Conservation (phyloP, 2,113 vertebrate species). For the Tautogolabrus adspersus region DNA sequence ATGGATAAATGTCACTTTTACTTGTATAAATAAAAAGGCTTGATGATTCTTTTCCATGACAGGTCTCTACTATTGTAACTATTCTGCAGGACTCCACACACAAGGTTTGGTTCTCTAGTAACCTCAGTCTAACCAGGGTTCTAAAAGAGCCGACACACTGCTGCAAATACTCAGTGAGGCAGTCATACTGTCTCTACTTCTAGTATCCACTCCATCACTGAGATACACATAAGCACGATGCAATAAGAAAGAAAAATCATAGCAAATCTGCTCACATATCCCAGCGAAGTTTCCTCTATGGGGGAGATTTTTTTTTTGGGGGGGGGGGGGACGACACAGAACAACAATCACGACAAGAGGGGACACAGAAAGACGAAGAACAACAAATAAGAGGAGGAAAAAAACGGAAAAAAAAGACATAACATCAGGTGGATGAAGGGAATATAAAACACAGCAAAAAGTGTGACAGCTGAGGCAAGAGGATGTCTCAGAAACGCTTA, state of each 20-base stretch:
- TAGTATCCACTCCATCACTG: slow-evolving; percentile 52
- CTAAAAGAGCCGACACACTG: slow-evolving; percentile 27
- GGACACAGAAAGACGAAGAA: slow-evolving; percentile 74
- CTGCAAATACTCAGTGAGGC: slow-evolving; percentile 47
- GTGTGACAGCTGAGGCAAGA: slow-evolving; percentile 70
- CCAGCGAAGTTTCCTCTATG: slow-evolving; percentile 99
- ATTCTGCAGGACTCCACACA: slow-evolving; percentile 19
- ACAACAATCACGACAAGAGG: slow-evolving; percentile 69
- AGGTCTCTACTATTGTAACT: slow-evolving; percentile 46
- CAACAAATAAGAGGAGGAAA: slow-evolving; percentile 73
- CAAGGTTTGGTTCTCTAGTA: slow-evolving; percentile 20
- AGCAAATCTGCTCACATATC: slow-evolving; percentile 95
- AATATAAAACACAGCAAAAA: slow-evolving; percentile 64
- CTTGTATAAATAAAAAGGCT: slow-evolving; percentile 8
- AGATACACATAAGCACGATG: slow-evolving; percentile 71
- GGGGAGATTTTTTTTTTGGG: slow-evolving; percentile 77
- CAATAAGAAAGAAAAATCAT: slow-evolving; percentile 77
- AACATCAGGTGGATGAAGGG: slow-evolving; percentile 74
- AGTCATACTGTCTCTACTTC: slow-evolving; percentile 31
- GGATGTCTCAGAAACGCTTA: slow-evolving; percentile 16
- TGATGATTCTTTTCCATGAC: slow-evolving; percentile 40
- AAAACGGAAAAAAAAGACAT: slow-evolving; percentile 73
- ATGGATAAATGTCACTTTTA: not conserved
- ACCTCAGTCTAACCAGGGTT: slow-evolving; percentile 22
- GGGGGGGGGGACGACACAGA: slow-evolving; percentile 67